phyloP scores from a whole-genome alignment of 37 sponge, comb jelly and placozoan species.

The Corticium candelabrum region DNA sequence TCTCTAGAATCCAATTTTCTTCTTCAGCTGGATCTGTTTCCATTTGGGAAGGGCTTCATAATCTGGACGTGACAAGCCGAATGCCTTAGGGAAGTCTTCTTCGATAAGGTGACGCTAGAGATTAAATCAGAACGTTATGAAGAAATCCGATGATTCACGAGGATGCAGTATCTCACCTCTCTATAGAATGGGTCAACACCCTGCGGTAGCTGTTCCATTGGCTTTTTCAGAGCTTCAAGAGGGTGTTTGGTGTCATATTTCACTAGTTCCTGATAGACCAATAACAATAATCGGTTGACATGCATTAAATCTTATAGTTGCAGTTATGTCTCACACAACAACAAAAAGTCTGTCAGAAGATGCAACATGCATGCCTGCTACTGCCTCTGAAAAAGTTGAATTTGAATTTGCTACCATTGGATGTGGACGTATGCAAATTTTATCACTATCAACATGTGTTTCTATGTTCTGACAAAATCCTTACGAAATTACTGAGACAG shows the following conservation, averaged over 20 bases:
- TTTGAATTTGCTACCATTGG: too few relatives aligned
- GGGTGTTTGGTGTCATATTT: constrained; percentile 43
- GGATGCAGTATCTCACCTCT: constrained; percentile 46
- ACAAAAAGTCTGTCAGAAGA: constrained; percentile 12
- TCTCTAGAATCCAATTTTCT: constrained; percentile 45
- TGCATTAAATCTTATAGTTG: neutral
- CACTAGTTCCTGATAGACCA: constrained; percentile 19
- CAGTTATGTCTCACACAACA: constrained; percentile 31
- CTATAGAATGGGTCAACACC: constrained; percentile 72
- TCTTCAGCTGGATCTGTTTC: constrained; percentile 83
- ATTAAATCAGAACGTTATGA: neutral
- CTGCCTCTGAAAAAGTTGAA: too few relatives aligned
- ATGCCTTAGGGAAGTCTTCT: constrained; percentile 59
- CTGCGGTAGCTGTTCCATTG: constrained; percentile 16
- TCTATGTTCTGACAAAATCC: too few relatives aligned
- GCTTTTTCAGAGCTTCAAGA: constrained; percentile 15
- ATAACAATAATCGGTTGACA: neutral
- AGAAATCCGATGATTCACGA: neutral
- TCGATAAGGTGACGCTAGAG: constrained; percentile 32
- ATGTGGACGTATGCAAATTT: too few relatives aligned
- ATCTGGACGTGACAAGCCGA: constrained; percentile 58
- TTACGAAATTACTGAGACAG: too few relatives aligned
- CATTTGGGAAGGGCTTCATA: constrained; percentile 71
- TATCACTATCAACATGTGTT: too few relatives aligned
- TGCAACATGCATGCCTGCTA: constrained; percentile 13